Evolutionary conservation across 2,113 vertebrate genomes (phyloP).

Genomic region (Asarcornis scutulata): DNA sequence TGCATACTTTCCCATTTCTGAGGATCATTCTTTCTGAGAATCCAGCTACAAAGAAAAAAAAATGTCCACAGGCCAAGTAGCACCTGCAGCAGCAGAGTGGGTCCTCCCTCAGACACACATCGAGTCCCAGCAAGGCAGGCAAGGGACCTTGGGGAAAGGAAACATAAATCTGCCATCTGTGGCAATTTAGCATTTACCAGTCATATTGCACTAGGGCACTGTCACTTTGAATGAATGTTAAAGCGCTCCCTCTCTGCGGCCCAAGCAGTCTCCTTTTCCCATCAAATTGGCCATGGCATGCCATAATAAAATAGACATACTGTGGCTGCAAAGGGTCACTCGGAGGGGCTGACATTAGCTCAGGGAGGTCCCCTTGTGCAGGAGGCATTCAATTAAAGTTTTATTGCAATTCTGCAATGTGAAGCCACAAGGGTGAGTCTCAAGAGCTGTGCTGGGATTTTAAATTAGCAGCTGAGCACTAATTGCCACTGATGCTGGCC

Average conservation of each 20-base stretch:
- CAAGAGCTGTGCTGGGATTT: background rate
- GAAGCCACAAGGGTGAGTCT: background rate
- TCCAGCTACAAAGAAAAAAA: background rate
- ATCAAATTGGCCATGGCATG: background rate
- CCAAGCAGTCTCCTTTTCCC: background rate
- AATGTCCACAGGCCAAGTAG: background rate
- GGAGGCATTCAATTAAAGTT: background rate
- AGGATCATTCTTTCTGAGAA: background rate
- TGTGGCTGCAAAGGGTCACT: background rate
- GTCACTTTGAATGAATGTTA: background rate
- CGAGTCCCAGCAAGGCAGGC: background rate
- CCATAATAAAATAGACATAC: background rate
- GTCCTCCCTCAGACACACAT: background rate
- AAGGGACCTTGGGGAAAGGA: background rate
- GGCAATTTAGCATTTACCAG: conserved; percentile 36
- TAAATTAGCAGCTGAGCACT: background rate
- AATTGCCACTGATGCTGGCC: background rate
- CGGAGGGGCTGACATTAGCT: background rate
- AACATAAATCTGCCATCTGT: conserved; percentile 18
- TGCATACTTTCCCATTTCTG: background rate
- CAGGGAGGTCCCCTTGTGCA: background rate
- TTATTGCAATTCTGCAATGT: background rate
- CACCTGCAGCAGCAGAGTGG: background rate
- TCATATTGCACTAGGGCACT: background rate
- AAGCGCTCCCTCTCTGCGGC: background rate